Percentiles rank a stretch among this genome's conserved stretches.
These are phyloP conservation scores for Stenodema calcarata DNA, from an alignment of 2,888 invertebrate genomes.

Conservation along the genomic window DNA sequence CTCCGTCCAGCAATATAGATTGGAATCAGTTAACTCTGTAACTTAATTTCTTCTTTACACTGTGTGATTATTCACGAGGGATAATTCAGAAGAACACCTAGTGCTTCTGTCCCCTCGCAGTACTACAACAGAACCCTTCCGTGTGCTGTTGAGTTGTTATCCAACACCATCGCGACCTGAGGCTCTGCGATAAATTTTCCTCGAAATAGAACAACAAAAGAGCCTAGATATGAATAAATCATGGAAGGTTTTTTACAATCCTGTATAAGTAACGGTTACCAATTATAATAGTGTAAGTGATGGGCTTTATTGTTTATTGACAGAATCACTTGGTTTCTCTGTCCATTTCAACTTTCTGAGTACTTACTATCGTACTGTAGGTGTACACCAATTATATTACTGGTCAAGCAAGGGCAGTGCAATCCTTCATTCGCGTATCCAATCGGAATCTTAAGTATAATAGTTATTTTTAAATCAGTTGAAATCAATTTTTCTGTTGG, in stretches of 20 bases:
- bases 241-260: neutral
- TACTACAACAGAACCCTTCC: neutral
- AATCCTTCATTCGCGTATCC: too few relatives aligned
- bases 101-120: neutral
- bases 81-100: neutral
- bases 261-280: neutral
- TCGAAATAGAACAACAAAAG: neutral
- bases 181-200: neutral
- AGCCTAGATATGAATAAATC: neutral
- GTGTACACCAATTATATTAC: too few relatives aligned
- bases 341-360: too few relatives aligned
- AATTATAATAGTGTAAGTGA: too few relatives aligned
- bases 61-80: neutral
- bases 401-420: too few relatives aligned
- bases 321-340: too few relatives aligned
- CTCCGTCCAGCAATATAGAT: constrained; percentile 42
- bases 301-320: too few relatives aligned
- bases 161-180: neutral
- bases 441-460: too few relatives aligned
- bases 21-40: constrained; percentile 51
- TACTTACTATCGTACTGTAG: too few relatives aligned
- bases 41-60: neutral
- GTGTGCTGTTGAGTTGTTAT: neutral
- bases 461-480: too few relatives aligned
- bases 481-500: too few relatives aligned